Evolutionary conservation across 2,113 vertebrate species (phyloP).

Genomic region (Silurus glanis): DNA sequence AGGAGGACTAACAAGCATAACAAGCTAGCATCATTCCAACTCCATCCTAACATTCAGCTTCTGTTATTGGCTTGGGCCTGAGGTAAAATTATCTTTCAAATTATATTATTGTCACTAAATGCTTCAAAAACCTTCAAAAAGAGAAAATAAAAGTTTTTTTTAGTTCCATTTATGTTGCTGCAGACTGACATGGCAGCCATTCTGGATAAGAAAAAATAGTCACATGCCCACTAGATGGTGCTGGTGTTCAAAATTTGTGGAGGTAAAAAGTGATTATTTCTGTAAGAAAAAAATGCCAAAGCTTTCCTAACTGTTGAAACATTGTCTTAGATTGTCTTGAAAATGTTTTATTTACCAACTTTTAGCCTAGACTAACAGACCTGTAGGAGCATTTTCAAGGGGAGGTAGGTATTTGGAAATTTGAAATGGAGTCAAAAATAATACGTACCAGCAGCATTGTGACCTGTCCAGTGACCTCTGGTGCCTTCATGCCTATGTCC

Average conservation of each 20-base stretch:
- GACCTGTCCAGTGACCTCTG: constrained; percentile 85
- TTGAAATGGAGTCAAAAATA: not conserved
- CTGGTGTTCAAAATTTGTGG: not conserved
- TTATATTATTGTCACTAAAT: not conserved
- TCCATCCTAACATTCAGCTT: not conserved
- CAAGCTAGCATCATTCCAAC: not conserved
- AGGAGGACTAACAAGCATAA: not conserved
- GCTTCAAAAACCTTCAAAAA: too few relatives aligned
- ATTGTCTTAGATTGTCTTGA: not conserved
- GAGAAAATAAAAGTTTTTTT: too few relatives aligned
- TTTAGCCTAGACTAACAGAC: not conserved
- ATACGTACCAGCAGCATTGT: constrained; percentile 78
- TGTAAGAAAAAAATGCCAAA: not conserved
- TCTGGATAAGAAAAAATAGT: not conserved
- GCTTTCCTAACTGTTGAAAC: not conserved
- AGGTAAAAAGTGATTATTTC: not conserved
- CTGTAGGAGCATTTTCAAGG: not conserved
- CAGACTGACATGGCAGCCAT: too few relatives aligned
- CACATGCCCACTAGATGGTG: not conserved
- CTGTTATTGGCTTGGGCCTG: not conserved
- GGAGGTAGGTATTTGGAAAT: not conserved
- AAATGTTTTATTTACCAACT: not conserved
- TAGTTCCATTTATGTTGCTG: too few relatives aligned
- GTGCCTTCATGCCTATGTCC: constrained; percentile 73
- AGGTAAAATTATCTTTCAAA: not conserved